Base-by-base conservation (phyloP, 2,113 vertebrate species). In the Azemiops feae region DNA sequence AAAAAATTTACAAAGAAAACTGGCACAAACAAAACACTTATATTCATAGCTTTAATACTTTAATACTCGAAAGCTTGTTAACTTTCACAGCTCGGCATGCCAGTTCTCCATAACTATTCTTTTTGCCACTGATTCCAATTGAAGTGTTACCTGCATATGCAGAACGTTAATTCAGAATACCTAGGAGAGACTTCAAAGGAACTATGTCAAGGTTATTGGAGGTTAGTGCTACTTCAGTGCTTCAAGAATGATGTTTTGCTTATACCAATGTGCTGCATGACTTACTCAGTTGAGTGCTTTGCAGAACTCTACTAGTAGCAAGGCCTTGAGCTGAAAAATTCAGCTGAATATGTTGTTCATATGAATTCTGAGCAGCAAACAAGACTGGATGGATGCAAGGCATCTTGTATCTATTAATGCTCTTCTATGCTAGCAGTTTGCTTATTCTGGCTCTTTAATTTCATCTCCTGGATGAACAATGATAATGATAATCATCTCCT, bases 391-490 rank as follows among this genome's bases (percentile, higher is more conserved):
- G 55, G 11, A 52, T 39, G 5, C 53, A 45, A 60, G 3, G 34
- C 3, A 52, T 27, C n/a, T 30, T 64, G 2, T 27, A 11, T 30
- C 11, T 3, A 64, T 87, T 86, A 14, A 39, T 22, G 3, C 50
- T 85, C 39, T 69, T 23, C 10, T 89, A 14, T 55, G 25, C 16
- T n/a, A 74, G 5, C 87, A 74, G 23, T 88, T 69, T 25, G 10
- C 89, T 89, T 23, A 20, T 58, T 91, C 16, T 81, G 34, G 23
- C 20, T 92, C 39, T 87, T 50, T 94, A 54, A 20, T 47, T 85
- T 53, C 0, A 6, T 60, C 1, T 0, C 0, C 0, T 3, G 10
- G 55, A 7, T 86, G 92, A 53, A 91, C 57, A 91, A 60, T 85
- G 45, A 53, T 52, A 89, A 39, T 69, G 30, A 69, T 69, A 69